These are phyloP conservation scores for Strix aluco DNA, from an alignment of 2,113 vertebrate genomes.

Conservation along the genomic window DNA sequence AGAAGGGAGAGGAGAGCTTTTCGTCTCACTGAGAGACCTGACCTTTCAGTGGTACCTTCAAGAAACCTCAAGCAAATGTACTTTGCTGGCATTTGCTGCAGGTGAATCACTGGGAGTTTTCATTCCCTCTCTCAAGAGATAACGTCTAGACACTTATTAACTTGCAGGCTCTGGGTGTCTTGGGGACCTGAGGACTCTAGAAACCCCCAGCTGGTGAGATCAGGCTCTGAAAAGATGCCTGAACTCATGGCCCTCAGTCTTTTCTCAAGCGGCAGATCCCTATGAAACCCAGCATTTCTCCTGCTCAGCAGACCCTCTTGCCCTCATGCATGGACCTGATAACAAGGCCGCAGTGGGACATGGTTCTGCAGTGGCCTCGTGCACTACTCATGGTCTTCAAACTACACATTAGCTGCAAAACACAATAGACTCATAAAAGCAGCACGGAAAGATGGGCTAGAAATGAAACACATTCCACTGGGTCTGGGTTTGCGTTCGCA, in stretches of 20 bases:
- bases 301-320: not conserved
- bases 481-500: not conserved
- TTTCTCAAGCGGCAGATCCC: not conserved
- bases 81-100: constrained; percentile 27
- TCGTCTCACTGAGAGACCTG: constrained; percentile 19
- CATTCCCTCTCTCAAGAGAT: not conserved
- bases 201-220: not conserved
- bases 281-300: not conserved
- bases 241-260: not conserved
- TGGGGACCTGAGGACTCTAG: not conserved
- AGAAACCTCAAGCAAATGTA: constrained; percentile 48
- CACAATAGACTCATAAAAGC: constrained; percentile 26
- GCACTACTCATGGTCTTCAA: not conserved
- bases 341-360: not conserved
- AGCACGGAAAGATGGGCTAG: not conserved
- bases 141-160: not conserved
- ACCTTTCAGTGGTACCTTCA: constrained; percentile 55
- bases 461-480: constrained; percentile 43
- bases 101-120: not conserved
- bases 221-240: not conserved
- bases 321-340: not conserved
- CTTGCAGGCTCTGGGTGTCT: not conserved
- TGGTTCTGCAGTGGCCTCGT: not conserved
- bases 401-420: not conserved
- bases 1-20: constrained; percentile 18